phyloP scores from a whole-genome alignment of 2,888 invertebrate genomes.

The Rhingia campestris region DNA sequence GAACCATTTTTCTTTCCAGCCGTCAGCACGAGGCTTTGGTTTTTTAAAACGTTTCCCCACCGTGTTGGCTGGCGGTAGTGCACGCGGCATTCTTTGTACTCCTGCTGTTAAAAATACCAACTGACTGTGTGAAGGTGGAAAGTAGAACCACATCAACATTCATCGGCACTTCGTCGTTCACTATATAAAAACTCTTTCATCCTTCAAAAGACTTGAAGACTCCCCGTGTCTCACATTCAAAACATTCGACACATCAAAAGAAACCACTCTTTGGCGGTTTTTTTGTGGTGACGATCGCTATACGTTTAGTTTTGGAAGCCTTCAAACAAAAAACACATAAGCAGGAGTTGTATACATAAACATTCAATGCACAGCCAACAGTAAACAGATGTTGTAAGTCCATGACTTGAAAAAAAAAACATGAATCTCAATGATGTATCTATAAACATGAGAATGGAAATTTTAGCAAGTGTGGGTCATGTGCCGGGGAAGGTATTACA shows the following conservation, averaged over 20 bases:
- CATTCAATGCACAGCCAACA: constrained; percentile 8
- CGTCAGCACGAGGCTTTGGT: constrained; percentile 48
- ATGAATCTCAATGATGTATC: constrained; percentile 2
- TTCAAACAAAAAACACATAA: background rate
- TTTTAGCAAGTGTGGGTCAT: background rate
- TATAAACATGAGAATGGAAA: constrained; percentile 10
- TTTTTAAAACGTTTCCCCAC: constrained; percentile 23
- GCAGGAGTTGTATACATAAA: constrained; percentile 10
- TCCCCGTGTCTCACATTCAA: constrained; percentile 10
- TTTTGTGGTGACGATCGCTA: constrained; percentile 41
- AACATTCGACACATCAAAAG: constrained; percentile 63
- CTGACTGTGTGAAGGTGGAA: constrained; percentile 4
- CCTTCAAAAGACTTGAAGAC: constrained; percentile 44
- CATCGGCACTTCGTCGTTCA: constrained; percentile 9
- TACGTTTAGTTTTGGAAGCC: constrained; percentile 19
- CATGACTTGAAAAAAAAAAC: background rate
- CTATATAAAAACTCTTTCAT: constrained; percentile 29
- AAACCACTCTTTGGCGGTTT: constrained; percentile 7
- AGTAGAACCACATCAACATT: constrained; percentile 14
- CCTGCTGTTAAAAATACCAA: constrained; percentile 4
- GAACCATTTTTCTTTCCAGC: constrained; percentile 36
- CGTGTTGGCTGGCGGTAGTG: background rate
- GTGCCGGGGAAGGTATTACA: background rate
- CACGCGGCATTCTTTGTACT: constrained; percentile 12
- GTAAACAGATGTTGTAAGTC: constrained; percentile 9